Evolutionary conservation across 1,140 invertebrate genomes (phyloP), one percentile per base, ranked within the genome.

Genomic region (Dinoponera quadriceps): DNA sequence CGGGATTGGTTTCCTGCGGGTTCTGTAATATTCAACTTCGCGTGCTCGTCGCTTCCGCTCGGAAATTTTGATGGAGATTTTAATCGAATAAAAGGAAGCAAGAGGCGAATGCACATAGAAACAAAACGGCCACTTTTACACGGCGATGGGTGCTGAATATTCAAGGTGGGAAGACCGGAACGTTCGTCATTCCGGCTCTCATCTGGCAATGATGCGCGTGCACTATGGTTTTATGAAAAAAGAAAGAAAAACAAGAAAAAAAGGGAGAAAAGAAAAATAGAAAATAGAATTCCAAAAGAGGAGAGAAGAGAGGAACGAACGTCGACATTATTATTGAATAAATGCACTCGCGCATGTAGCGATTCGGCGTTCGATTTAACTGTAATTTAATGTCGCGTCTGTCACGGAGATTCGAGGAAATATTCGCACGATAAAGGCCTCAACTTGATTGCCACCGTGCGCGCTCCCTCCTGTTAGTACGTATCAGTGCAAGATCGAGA

Each of bases 81-180:
- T 63, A 82, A 63, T 82, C 44, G 66, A 74, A 62, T 75, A 48
- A 83, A 55, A 82, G 29, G 49, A 74, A 83, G 60, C 72, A 65
- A 66, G 33, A 55, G 60, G 33, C 57, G 69, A 55, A 49, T 62
- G 25, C 29, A 65, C n/a, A 29, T 22, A 38, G 71, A 55, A 75
- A 83, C 55, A 75, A 77, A 74, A 57, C 72, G 25, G 18, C 27
- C 29, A 60, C 72, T 83, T 83, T 83, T 83, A 77, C 25, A 77
- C 25, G 38, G 20, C 51, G 29, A 13, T 48, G 18, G 55, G 62
- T 48, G 68, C 25, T 88, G 84, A 88, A 88, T 88, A 88, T 88
- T 88, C 84, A 88, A 84, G 81, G 66, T 80, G 63, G 72, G 75
- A 81, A 88, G 66, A 57, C 54, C 54, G 73, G 63, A 38, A 82